Evolutionary conservation across 2,888 invertebrate species (phyloP).

Genomic region (Agrilus mali): DNA sequence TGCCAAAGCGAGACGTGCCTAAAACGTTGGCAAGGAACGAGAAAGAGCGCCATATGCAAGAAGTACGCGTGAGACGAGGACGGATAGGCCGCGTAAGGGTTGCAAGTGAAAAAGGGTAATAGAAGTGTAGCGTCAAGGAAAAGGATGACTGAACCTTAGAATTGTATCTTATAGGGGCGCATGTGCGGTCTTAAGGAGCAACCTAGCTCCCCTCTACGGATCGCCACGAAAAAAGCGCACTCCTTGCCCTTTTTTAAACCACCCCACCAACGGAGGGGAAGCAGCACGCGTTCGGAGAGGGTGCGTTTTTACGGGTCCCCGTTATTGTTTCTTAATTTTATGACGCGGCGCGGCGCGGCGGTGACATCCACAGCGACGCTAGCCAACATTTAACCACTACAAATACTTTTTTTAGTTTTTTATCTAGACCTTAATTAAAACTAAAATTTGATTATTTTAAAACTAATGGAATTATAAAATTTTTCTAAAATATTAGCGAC

Average conservation of each 20-base stretch:
- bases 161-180: conserved; percentile 32
- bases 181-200: conserved; percentile 31
- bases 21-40: conserved; percentile 29
- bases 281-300: not conserved
- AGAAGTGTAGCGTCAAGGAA: conserved; percentile 26
- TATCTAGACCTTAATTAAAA: too few species aligned
- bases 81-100: conserved; percentile 25
- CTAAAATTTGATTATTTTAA: too few species aligned
- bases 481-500: too few species aligned
- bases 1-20: conserved; percentile 21
- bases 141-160: conserved; percentile 31
- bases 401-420: too few species aligned
- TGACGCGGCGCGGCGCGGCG: not conserved
- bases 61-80: conserved; percentile 25
- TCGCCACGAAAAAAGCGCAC: conserved; percentile 25
- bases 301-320: not conserved
- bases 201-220: conserved; percentile 25
- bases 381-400: not conserved
- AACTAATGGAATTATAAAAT: too few species aligned
- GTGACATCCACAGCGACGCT: not conserved
- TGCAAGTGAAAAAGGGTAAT: conserved; percentile 24
- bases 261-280: conserved; percentile 22
- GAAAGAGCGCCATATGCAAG: conserved; percentile 28
- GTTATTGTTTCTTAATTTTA: not conserved
- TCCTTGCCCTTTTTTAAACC: conserved; percentile 29